Percentiles rank a stretch among this genome's conserved stretches.
Conservation (phyloP, 2,888 invertebrate species). For the Harpalus rufipes region DNA sequence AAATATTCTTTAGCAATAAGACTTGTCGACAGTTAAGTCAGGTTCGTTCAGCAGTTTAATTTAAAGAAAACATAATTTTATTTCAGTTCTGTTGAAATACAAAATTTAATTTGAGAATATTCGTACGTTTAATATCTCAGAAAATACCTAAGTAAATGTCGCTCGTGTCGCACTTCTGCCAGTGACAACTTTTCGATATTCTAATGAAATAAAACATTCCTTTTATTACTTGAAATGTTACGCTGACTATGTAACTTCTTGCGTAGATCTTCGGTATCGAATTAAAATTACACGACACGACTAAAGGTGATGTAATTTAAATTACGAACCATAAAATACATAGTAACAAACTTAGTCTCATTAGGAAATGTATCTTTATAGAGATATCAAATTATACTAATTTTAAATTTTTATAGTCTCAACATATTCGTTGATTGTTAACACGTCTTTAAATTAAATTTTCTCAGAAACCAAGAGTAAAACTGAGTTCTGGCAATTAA, state of each 20-base stretch:
- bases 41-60: not conserved
- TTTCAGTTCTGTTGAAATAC: not conserved
- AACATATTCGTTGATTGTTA: too few relatives aligned
- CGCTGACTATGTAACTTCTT: not conserved
- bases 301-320: not conserved
- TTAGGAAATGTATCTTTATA: not conserved
- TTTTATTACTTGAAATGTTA: slow-evolving; percentile 22
- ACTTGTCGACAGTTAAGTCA: not conserved
- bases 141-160: not conserved
- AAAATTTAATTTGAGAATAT: slow-evolving; percentile 35
- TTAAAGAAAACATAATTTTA: slow-evolving; percentile 5
- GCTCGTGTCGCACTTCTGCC: not conserved
- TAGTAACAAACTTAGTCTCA: not conserved
- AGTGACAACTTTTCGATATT: slow-evolving; percentile 15
- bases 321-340: not conserved
- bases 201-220: slow-evolving; percentile 29
- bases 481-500: too few relatives aligned
- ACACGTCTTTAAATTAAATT: too few relatives aligned
- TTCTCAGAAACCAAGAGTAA: too few relatives aligned
- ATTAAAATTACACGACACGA: not conserved
- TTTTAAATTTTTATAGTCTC: too few relatives aligned
- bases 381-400: too few relatives aligned
- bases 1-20: not conserved
- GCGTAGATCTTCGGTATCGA: not conserved
- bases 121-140: slow-evolving; percentile 19